Evolutionary conservation across 1,140 invertebrate species (phyloP), one percentile per base, ranked within the genome.

Genomic region (Dinothrombium tinctorium): DNA sequence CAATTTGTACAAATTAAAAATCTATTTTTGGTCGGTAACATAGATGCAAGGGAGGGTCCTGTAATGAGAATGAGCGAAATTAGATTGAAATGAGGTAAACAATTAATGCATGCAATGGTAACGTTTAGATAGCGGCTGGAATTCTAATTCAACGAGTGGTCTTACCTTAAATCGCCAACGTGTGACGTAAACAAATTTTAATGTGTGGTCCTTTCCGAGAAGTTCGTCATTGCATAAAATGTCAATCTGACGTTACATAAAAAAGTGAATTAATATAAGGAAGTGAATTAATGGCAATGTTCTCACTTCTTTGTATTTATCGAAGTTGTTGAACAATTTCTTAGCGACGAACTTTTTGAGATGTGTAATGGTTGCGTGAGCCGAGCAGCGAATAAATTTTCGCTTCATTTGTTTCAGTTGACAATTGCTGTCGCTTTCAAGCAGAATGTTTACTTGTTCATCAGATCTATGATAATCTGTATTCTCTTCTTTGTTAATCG

Each of bases 181-280:
- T 26, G 92, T 98, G 12, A 96, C 81, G 54, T 81, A 84, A 24
- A 98, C 89, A 65, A 98, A 99, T 62, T 96, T 95, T 40, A 98
- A 65, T 25, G 89, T 96, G 58, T 96, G 92, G 60, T 98, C 90
- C 61, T 95, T 95, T 29, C 90, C 92, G 56, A 98, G 61, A 45
- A 96, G 65, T 67, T 98, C 89, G 57, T 95, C 79, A 66, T 96
- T 95, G 64, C 90, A 98, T 54, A 95, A 66, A 55, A 98, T 89
- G 63, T 99, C 92, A 60, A 95, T 81, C 77, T 86, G 61, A n/a
- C n/a, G n/a, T n/a, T n/a, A n/a, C n/a, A 37, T 64, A 64, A 54
- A 56, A 47, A 41, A 44, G 28, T 26, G 24, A n/a, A 4, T 12
- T 17, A 15, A 4, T 14, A 23, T 25, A 45, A 37, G 17, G 40